Conservation (phyloP, 2,888 invertebrate species). For the Agriopis marginaria region DNA sequence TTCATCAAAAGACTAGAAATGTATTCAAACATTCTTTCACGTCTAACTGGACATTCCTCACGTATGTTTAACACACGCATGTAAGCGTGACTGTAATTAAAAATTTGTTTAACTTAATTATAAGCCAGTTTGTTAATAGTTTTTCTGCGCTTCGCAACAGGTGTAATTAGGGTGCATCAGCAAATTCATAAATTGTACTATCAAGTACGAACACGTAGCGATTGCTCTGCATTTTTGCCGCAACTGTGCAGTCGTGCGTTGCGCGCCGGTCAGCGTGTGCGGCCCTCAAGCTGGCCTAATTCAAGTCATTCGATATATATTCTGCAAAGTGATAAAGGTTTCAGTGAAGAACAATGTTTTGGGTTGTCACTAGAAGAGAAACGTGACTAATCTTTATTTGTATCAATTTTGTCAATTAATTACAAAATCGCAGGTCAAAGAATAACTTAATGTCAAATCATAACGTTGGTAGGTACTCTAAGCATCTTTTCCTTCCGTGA, state of each 20-base stretch:
- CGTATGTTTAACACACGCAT: constrained; percentile 11
- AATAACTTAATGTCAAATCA: background rate
- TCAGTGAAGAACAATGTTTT: background rate
- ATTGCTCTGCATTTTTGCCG: constrained; percentile 54
- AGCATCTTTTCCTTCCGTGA: background rate
- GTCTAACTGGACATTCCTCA: constrained; percentile 9
- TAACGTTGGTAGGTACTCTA: background rate
- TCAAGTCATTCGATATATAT: background rate
- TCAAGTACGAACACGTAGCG: constrained; percentile 54
- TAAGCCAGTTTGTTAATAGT: constrained; percentile 47
- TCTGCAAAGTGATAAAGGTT: constrained; percentile 3
- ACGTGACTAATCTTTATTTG: background rate
- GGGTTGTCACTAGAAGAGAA: background rate
- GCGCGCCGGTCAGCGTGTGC: constrained; percentile 44
- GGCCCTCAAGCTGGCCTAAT: constrained; percentile 43
- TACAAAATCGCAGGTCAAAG: background rate
- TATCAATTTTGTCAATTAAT: background rate
- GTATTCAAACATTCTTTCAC: constrained; percentile 12
- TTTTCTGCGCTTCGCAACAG: constrained; percentile 50
- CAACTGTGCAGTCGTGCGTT: constrained; percentile 55
- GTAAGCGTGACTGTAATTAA: constrained; percentile 24
- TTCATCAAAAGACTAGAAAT: constrained; percentile 1
- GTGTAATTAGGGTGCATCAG: constrained; percentile 57
- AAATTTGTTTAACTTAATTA: constrained; percentile 27
- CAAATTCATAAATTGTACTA: constrained; percentile 58